Conservation (phyloP, 2,888 invertebrate species). For the Azorinus chamasolen region DNA sequence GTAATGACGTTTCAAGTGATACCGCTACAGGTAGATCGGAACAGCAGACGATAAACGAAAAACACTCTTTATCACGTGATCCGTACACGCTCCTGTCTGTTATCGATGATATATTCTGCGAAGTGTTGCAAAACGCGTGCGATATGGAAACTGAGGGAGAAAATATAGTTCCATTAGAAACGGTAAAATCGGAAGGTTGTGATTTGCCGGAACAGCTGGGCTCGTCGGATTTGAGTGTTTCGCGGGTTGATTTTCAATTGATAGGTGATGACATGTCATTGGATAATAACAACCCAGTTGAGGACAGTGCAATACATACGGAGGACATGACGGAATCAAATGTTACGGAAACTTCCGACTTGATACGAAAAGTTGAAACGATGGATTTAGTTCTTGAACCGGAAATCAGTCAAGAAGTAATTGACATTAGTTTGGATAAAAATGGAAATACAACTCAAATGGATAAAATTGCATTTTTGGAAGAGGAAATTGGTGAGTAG, state of each 20-base stretch:
- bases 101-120: slow-evolving; percentile 51
- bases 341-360: slow-evolving; percentile 8
- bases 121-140: slow-evolving; percentile 64
- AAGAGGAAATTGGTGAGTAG: slow-evolving; percentile 47
- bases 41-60: slow-evolving; percentile 40
- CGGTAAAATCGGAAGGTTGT: slow-evolving; percentile 30
- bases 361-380: too few species aligned
- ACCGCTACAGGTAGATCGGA: slow-evolving; percentile 17
- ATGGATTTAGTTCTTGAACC: too few species aligned
- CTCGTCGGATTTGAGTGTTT: slow-evolving; percentile 17
- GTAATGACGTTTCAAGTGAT: slow-evolving; percentile 12
- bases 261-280: too few species aligned
- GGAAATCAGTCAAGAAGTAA: slow-evolving; percentile 2
- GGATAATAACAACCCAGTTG: too few species aligned
- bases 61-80: slow-evolving; percentile 44
- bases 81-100: slow-evolving; percentile 43
- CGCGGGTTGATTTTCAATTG: too few species aligned
- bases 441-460: background rate
- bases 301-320: too few species aligned
- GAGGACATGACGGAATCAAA: background rate
- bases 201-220: slow-evolving; percentile 26
- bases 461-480: slow-evolving; percentile 13
- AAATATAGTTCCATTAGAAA: slow-evolving; percentile 74
- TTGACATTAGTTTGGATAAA: background rate
- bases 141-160: slow-evolving; percentile 89